Percentiles rank a stretch among this genome's conserved stretches.
These are phyloP conservation scores for Myripristis murdjan DNA, from an alignment of 2,797 vertebrate genomes.

Conservation along the genomic window DNA sequence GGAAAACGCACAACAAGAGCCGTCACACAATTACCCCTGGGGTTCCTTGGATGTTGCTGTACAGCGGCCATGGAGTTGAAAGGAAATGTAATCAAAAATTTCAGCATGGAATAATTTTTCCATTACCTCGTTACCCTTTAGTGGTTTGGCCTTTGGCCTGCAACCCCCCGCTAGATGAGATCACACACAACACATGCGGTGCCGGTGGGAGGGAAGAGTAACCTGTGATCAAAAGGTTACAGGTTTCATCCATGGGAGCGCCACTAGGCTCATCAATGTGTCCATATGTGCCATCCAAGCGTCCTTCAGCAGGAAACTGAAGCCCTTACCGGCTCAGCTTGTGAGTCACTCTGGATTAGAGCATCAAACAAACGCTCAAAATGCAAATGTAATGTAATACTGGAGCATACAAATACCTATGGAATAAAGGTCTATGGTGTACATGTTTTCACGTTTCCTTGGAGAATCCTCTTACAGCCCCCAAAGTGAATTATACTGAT, in stretches of 20 bases:
- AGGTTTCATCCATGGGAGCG: neutral
- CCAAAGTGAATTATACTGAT: neutral
- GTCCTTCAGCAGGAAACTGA: no score
- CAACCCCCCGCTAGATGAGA: neutral
- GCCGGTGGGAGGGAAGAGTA: neutral
- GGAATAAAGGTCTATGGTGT: neutral
- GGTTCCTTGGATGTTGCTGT: neutral
- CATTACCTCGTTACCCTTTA: constrained; percentile 8
- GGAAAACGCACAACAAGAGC: neutral
- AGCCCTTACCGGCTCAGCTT: no score
- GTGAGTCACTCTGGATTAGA: no score
- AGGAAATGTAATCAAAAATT: neutral
- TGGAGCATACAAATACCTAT: neutral
- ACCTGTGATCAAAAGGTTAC: constrained; percentile 25
- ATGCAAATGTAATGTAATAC: neutral
- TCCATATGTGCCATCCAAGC: no score
- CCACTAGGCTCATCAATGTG: neutral
- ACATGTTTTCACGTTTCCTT: neutral
- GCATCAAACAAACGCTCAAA: neutral
- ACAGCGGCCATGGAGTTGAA: neutral
- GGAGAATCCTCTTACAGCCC: neutral
- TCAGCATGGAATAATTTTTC: constrained; percentile 13
- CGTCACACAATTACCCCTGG: neutral
- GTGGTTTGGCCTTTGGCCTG: constrained; percentile 14
- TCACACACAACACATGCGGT: neutral